These are phyloP conservation scores for Bombylius major DNA, from an alignment of 2,888 invertebrate species.

Conservation along the genomic window DNA sequence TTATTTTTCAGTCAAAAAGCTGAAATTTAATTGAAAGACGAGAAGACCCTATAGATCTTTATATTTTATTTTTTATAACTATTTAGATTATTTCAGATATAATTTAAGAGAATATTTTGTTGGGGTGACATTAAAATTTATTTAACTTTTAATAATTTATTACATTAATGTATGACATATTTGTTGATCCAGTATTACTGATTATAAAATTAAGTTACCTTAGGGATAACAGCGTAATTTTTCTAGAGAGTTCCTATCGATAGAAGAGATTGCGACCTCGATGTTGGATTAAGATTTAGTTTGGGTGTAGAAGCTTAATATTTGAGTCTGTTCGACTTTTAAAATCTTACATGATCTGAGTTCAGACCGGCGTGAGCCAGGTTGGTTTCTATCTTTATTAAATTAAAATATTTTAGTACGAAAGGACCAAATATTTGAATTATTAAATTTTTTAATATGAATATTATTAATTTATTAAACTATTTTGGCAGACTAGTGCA, in stretches of 20 bases:
- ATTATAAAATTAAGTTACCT: constrained; percentile 62
- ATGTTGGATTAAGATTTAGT: constrained; percentile 70
- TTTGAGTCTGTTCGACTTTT: constrained; percentile 72
- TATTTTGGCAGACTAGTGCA: constrained; percentile 58
- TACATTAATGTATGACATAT: constrained; percentile 35
- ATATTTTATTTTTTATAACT: constrained; percentile 33
- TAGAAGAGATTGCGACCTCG: constrained; percentile 72
- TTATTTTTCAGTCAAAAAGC: constrained; percentile 51
- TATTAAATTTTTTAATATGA: constrained; percentile 29
- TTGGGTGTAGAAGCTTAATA: constrained; percentile 52
- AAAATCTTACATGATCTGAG: constrained; percentile 79
- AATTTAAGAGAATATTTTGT: constrained; percentile 39
- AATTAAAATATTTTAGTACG: constrained; percentile 55
- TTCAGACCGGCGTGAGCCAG: constrained; percentile 77
- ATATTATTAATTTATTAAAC: constrained; percentile 24
- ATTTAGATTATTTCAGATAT: constrained; percentile 7
- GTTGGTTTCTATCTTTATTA: constrained; percentile 71
- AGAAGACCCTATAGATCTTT: constrained; percentile 71
- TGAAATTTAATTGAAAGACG: constrained; percentile 54
- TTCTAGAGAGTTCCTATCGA: constrained; percentile 60
- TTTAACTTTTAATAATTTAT: constrained; percentile 40
- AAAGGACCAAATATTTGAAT: constrained; percentile 57
- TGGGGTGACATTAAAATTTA: constrained; percentile 53
- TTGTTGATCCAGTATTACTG: constrained; percentile 43
- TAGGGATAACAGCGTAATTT: constrained; percentile 78